A percentile compares a stretch with the other conserved stretches of the same genome.
Evolutionary conservation across 2,113 vertebrate genomes (phyloP).

Genomic region (Sander vitreus): DNA sequence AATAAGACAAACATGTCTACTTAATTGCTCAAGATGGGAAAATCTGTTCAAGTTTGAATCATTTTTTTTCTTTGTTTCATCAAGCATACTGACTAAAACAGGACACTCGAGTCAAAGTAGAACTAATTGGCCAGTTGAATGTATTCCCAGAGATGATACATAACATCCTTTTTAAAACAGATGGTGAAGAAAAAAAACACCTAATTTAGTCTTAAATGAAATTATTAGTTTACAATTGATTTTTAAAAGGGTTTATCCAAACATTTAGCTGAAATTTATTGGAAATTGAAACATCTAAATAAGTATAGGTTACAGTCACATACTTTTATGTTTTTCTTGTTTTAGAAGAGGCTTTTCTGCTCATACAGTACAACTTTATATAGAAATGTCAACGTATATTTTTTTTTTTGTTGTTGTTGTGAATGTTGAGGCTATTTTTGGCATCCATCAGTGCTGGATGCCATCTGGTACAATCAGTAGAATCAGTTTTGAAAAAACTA

Average conservation of each 20-base stretch:
- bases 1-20: constrained; percentile 33
- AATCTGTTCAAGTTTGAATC: constrained; percentile 47
- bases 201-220: constrained; percentile 17
- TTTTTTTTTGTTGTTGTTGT: background rate
- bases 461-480: background rate
- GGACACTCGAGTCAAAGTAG: constrained; percentile 29
- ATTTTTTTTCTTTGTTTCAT: constrained; percentile 50
- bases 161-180: constrained; percentile 33
- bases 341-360: background rate
- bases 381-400: background rate
- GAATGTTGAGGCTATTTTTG: background rate
- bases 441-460: background rate
- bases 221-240: constrained; percentile 29
- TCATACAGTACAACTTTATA: background rate
- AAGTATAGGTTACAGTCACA: background rate
- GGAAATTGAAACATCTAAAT: constrained; percentile 6
- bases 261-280: constrained; percentile 8
- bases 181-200: constrained; percentile 36
- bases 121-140: constrained; percentile 57
- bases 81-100: constrained; percentile 28
- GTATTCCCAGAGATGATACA: constrained; percentile 39
- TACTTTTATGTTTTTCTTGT: background rate
- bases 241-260: background rate
- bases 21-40: constrained; percentile 55
- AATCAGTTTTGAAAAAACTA: background rate